A percentile compares a stretch with the other conserved stretches of the same genome.
phyloP scores from a whole-genome alignment of 2,888 invertebrate species.

The Phasia obesa region DNA sequence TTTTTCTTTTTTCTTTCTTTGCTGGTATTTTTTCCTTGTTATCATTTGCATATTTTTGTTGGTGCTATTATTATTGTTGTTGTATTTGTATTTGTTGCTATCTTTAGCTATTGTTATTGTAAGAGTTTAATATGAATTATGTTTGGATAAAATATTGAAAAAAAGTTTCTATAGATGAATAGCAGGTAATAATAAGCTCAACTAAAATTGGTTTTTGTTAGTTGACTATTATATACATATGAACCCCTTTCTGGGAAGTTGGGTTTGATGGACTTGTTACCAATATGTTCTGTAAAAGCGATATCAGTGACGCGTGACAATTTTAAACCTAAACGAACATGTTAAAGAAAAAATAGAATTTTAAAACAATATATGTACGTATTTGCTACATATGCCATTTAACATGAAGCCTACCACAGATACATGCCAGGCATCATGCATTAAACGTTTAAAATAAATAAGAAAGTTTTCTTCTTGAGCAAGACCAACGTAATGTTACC shows the following conservation, averaged over 20 bases:
- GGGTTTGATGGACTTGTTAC: not conserved
- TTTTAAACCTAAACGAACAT: not conserved
- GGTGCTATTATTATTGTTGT: not conserved
- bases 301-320: not conserved
- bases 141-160: not conserved
- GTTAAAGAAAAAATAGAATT: not conserved
- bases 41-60: slow-evolving; percentile 1
- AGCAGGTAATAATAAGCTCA: not conserved
- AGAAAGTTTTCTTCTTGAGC: no score
- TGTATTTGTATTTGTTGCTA: slow-evolving; percentile 7
- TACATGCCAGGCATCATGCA: no score
- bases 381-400: no score
- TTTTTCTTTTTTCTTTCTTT: not conserved
- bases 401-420: no score
- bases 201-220: not conserved
- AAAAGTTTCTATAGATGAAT: slow-evolving; percentile 9
- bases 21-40: slow-evolving; percentile 10
- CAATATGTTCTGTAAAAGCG: no score
- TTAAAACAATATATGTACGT: no score
- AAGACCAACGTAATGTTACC: no score
- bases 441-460: no score
- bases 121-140: slow-evolving; percentile 6
- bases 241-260: not conserved
- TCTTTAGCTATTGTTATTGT: not conserved
- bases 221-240: not conserved